A percentile compares a stretch with the other conserved stretches of the same genome.
phyloP scores from a whole-genome alignment of 64 coral and sea anemone genomes.

The Porites australiensis region DNA sequence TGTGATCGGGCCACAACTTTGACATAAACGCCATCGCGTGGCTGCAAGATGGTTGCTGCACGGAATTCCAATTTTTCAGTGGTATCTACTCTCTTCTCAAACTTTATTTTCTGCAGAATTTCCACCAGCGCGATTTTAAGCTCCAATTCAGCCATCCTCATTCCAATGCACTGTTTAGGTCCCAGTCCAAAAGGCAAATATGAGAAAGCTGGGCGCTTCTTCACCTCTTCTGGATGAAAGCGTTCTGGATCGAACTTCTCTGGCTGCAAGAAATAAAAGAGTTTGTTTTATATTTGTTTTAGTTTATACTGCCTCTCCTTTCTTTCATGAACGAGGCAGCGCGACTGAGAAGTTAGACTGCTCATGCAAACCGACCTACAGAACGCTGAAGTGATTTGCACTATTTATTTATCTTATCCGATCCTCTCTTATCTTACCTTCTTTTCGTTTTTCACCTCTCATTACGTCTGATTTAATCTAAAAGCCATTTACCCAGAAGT shows the following conservation, averaged over 20 bases:
- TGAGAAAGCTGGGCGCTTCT: conserved; percentile 11
- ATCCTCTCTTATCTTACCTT: no score
- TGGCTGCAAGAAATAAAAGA: conserved; percentile 21
- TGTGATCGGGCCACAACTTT: conserved; percentile 7
- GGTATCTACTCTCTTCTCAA: conserved; percentile 19
- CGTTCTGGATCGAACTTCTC: conserved; percentile 35
- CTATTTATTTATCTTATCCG: no score
- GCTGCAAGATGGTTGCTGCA: background rate
- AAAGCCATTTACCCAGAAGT: no score
- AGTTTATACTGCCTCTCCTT: no score
- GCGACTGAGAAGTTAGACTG: no score
- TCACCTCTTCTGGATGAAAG: conserved; percentile 14
- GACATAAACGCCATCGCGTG: conserved; percentile 3
- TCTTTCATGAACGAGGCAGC: no score
- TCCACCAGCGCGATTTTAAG: conserved; percentile 1
- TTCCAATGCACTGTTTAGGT: conserved; percentile 1
- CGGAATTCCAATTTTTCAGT: conserved; percentile 7
- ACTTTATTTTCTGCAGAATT: conserved; percentile 17
- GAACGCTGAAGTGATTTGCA: no score
- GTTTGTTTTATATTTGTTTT: no score
- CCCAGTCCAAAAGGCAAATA: conserved; percentile 22
- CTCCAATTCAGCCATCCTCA: conserved; percentile 7
- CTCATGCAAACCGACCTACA: no score
- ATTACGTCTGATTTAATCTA: no score
- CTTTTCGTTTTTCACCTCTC: no score